Evolutionary conservation across 2,888 invertebrate genomes (phyloP), one percentile per base, ranked within the genome.

Genomic region (Epistrophella euchroma): DNA sequence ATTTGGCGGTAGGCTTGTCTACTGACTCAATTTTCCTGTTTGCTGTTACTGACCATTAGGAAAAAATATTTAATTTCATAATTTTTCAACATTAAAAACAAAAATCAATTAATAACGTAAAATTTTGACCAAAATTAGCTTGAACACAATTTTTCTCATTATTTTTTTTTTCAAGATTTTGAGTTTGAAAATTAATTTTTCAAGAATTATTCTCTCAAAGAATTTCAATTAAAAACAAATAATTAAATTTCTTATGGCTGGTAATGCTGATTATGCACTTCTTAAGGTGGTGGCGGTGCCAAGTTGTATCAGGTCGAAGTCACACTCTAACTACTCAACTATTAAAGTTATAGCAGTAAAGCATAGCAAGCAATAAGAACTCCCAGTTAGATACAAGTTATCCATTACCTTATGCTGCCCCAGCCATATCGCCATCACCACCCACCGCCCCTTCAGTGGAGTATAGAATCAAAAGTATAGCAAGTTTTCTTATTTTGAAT

Each of bases 401-500:
- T 81, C 76, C 81, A 81, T 85, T 77, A 80, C 85, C 68, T 62
- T 66, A n/a, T n/a, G 35, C 45, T 37, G 60, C 50, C 35, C 17
- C 13, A 10, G 2, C 19, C 37, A 25, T 72, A 45, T 60, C 40
- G 35, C 45, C 37, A 17, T 3, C n/a, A 45, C 40, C 77, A 47
- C 58, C 56, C 19, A 32, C 40, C 68, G 55, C 70, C 73, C 70
- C 73, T 83, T 47, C 70, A 83, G 78, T 77, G 40, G 70, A 80
- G 50, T 75, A 68, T 64, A 47, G 22, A 40, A 60, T 60, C 60
- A 22, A n/a, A n/a, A 22, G 60, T 68, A 73, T 66, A 68, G 72
- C 81, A 72, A 66, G 66, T 66, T 66, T 81, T 52, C 13, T 15
- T 22, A 17, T 84, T 85, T 85, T 66, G 62, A 85, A 85, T 81